Evolutionary conservation across 2,888 invertebrate genomes (phyloP).

Genomic region (Apodemia mormo): DNA sequence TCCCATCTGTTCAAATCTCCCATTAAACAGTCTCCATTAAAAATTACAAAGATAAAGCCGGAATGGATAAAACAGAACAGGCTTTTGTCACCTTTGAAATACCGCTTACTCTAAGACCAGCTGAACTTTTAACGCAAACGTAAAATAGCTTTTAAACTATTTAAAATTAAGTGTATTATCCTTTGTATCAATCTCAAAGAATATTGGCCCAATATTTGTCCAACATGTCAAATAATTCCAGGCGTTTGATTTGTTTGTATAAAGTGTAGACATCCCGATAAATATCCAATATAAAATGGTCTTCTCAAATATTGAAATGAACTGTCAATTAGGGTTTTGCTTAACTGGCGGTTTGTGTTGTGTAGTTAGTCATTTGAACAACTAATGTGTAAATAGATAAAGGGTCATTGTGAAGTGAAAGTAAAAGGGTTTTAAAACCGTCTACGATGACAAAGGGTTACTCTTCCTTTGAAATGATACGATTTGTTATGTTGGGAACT

Average conservation of each 20-base stretch:
- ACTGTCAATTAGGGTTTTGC: slow-evolving; percentile 33
- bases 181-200: slow-evolving; percentile 17
- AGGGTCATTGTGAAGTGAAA: slow-evolving; percentile 53
- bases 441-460: slow-evolving; percentile 40
- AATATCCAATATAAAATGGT: slow-evolving; percentile 42
- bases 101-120: slow-evolving; percentile 36
- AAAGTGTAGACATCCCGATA: slow-evolving; percentile 52
- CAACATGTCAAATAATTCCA: slow-evolving; percentile 55
- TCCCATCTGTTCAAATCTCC: slow-evolving; percentile 14
- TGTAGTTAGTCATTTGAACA: slow-evolving; percentile 56
- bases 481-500: slow-evolving; percentile 27
- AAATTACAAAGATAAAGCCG: slow-evolving; percentile 32
- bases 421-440: slow-evolving; percentile 55
- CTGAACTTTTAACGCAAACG: slow-evolving; percentile 16
- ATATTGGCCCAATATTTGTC: slow-evolving; percentile 44
- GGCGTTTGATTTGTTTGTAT: slow-evolving; percentile 55
- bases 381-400: slow-evolving; percentile 63
- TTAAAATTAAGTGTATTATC: slow-evolving; percentile 31
- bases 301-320: slow-evolving; percentile 27
- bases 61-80: slow-evolving; percentile 33
- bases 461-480: slow-evolving; percentile 32
- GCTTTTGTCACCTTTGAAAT: slow-evolving; percentile 43
- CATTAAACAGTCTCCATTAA: slow-evolving; percentile 33
- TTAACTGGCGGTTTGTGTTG: slow-evolving; percentile 41
- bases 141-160: slow-evolving; percentile 24